A percentile compares a stretch with the other conserved stretches of the same genome.
Conservation (phyloP, 2,113 vertebrate species). For the Amphilophus citrinellus region DNA sequence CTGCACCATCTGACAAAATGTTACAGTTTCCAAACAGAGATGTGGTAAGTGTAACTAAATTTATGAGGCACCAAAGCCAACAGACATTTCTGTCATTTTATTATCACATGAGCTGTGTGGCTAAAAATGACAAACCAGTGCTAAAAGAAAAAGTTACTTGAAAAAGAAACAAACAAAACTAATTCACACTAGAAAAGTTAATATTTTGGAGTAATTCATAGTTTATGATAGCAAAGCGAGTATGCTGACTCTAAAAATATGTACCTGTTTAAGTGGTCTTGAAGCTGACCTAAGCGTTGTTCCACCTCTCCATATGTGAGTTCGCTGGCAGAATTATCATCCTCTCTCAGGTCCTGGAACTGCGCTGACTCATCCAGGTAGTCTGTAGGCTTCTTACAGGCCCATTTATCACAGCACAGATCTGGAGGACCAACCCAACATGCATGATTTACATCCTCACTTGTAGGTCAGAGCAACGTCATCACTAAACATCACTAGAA, state of each 20-base stretch:
- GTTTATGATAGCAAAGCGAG: constrained; percentile 1
- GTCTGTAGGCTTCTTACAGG: constrained; percentile 79
- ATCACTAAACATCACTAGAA: constrained; percentile 63
- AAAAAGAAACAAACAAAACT: not conserved
- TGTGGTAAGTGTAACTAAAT: not conserved
- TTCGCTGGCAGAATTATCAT: constrained; percentile 91
- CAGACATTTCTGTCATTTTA: not conserved
- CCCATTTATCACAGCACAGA: constrained; percentile 85
- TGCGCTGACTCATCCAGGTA: constrained; percentile 84
- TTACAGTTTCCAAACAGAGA: not conserved
- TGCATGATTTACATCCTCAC: constrained; percentile 63
- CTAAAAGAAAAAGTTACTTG: not conserved
- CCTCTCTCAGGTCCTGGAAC: constrained; percentile 83
- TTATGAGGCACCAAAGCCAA: not conserved
- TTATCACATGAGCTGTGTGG: not conserved
- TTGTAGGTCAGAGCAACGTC: constrained; percentile 70
- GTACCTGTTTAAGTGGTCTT: constrained; percentile 98
- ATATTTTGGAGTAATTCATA: not conserved
- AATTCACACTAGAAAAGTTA: not conserved
- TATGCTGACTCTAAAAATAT: not conserved
- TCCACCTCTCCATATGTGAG: constrained; percentile 95
- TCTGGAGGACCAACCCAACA: constrained; percentile 81
- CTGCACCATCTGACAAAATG: not conserved
- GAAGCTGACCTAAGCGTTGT: constrained; percentile 93
- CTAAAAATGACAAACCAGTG: not conserved